Conservation (phyloP, 2,113 vertebrate species). For the Sceloporus tristichus region DNA sequence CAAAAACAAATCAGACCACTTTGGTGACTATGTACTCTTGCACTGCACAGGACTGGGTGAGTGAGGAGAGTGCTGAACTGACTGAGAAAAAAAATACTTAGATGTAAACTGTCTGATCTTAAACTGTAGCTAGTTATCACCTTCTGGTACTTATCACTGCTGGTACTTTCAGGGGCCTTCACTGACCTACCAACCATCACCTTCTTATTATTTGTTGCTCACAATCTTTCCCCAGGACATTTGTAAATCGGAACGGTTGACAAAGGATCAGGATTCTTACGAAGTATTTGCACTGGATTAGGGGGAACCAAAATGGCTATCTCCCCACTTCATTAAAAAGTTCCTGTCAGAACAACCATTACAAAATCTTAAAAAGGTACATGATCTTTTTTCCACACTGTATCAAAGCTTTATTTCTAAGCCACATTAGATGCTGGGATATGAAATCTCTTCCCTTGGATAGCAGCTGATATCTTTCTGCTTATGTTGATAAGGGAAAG, state of each 20-base stretch:
- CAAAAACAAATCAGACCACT: background rate
- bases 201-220: background rate
- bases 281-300: no score
- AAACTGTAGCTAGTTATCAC: background rate
- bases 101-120: background rate
- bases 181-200: background rate
- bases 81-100: background rate
- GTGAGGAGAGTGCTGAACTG: no score
- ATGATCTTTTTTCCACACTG: background rate
- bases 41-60: background rate
- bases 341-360: constrained; percentile 14
- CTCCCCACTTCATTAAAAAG: no score
- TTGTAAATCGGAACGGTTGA: no score
- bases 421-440: constrained; percentile 13
- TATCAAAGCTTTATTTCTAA: constrained; percentile 14
- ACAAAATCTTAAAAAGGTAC: background rate
- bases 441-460: constrained; percentile 26
- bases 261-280: no score
- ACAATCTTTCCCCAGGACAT: background rate
- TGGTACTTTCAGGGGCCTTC: background rate
- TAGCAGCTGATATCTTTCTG: constrained; percentile 29
- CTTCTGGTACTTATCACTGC: background rate
- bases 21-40: background rate
- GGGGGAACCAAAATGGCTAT: no score
- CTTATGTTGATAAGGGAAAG: constrained; percentile 42